Base-by-base conservation (phyloP, 2,113 vertebrate species). In the Neodontobutis hainanensis region DNA sequence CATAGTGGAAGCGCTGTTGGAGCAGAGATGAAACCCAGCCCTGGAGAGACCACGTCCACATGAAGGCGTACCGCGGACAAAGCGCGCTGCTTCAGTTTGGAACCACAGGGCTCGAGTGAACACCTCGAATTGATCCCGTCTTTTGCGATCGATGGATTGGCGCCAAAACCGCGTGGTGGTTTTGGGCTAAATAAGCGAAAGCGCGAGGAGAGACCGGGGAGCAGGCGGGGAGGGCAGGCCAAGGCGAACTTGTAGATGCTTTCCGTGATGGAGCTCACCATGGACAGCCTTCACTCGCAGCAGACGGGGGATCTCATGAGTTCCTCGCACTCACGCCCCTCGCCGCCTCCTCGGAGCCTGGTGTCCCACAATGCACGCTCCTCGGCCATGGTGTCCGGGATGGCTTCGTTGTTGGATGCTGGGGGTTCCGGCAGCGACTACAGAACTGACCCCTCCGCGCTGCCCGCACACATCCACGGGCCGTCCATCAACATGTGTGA, bases 401-500 rank as follows among this genome's bases (percentile, higher is more conserved):
- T 96, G 94, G 93, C 94, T 36, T 95, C 95, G 45, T 94, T 97
- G 72, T 90, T 97, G 80, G 95, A 97, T 15, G 52, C 52, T 38
- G 52, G 52, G 45, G 91, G 95, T 68, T 86, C 92, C 65, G 92
- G 85, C 0, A 88, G 95, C 2, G 97, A 99, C 44, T 99, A 98
- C 91, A 93, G 97, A 61, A 80, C 93, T 32, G 97, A 98, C 72
- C 94, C 94, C 36, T 86, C 89, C 67, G 88, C 88, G 70, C 90
- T 98, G 81, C 92, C 94, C 9, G 94, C 94, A 11, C 95, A 96
- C 73, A 90, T 98, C 82, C 97, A 98, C 89, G 52, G 52, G 12
- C 94, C 95, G 11, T 96, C 96, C 75, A 98, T 99, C 95, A 96
- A 93, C 91, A 96, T 99, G 97, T 99, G 97, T 85, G 96, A 99